Conservation (phyloP, 2,888 invertebrate genomes). For the Keiferia lycopersicella region DNA sequence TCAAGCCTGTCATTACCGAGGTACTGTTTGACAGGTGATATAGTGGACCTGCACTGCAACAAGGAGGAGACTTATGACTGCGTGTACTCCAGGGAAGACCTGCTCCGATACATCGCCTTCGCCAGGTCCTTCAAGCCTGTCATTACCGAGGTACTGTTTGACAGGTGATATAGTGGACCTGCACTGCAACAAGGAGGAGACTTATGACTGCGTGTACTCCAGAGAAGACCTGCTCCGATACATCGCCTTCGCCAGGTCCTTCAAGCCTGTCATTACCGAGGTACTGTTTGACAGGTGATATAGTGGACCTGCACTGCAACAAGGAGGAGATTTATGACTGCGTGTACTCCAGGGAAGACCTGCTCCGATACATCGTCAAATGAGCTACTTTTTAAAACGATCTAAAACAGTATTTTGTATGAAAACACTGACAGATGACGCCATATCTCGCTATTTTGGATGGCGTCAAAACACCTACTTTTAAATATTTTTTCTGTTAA, state of each 20-base stretch:
- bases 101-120: conserved; percentile 97
- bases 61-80: conserved; percentile 89
- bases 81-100: conserved; percentile 93
- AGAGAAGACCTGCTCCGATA: conserved; percentile 96
- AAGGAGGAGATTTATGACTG: conserved; percentile 89
- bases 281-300: too few species aligned
- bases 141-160: conserved; percentile 88
- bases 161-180: conserved; percentile 92
- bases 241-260: conserved; percentile 97
- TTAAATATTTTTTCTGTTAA: too few species aligned
- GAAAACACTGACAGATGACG: too few species aligned
- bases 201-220: conserved; percentile 90
- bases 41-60: conserved; percentile 94
- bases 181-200: conserved; percentile 92
- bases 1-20: conserved; percentile 93
- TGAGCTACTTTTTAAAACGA: too few species aligned
- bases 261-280: conserved; percentile 93
- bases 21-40: too few species aligned
- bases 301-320: conserved; percentile 94
- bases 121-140: conserved; percentile 97
- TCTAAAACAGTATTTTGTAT: too few species aligned
- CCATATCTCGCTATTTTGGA: too few species aligned
- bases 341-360: conserved; percentile 93
- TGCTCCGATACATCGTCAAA: conserved; percentile 96
- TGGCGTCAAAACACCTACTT: too few species aligned